These are phyloP conservation scores for Tenthredo notha DNA, from an alignment of 2,888 invertebrate genomes.

Conservation along the genomic window DNA sequence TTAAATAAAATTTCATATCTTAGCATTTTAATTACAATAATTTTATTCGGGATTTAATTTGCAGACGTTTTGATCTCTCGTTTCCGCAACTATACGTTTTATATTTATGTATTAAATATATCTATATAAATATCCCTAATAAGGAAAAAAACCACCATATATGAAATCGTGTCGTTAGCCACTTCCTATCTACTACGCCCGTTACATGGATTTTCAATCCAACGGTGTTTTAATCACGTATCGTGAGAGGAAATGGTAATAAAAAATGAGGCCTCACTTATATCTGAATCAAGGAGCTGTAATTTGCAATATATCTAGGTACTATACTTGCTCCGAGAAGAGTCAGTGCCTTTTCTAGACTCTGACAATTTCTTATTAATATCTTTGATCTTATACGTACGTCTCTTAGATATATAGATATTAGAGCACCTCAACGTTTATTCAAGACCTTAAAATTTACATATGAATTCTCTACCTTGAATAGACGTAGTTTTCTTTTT, in stretches of 20 bases:
- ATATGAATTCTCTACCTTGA: neutral
- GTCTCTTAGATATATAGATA: neutral
- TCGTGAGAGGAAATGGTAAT: neutral
- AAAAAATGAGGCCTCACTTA: conserved; percentile 31
- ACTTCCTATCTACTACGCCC: neutral
- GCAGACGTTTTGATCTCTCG: neutral
- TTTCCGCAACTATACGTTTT: neutral
- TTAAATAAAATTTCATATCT: neutral
- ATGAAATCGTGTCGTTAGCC: conserved; percentile 17
- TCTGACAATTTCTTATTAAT: neutral
- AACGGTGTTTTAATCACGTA: conserved; percentile 36
- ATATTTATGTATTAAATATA: neutral
- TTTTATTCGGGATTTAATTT: neutral
- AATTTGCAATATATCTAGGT: conserved; percentile 11
- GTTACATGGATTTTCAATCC: neutral
- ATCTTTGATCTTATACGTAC: neutral
- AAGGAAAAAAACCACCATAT: neutral
- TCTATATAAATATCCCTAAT: neutral
- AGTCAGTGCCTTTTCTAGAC: neutral
- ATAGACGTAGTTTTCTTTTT: neutral
- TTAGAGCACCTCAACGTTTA: neutral
- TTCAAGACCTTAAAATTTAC: neutral
- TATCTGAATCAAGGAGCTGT: conserved; percentile 29
- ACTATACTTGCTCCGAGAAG: neutral
- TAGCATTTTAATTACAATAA: too few relatives aligned